Conservation (phyloP, 2,113 vertebrate species). For the mouse (Mus musculus) region DNA sequence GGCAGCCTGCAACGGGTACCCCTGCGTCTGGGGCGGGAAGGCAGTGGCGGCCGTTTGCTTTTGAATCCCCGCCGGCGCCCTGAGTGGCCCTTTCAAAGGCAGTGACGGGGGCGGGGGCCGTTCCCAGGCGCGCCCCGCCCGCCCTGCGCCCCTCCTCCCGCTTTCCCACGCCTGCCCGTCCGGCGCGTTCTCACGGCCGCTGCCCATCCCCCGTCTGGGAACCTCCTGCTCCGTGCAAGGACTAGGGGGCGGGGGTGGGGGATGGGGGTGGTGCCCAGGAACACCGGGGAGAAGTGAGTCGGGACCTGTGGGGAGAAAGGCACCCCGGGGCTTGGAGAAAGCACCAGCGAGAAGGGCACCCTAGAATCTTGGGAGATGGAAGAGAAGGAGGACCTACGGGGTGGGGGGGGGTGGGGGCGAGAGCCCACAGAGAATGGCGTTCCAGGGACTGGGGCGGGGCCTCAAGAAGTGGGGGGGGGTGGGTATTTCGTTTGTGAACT, state of each 20-base stretch:
- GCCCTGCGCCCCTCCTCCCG: slow-evolving; percentile 82
- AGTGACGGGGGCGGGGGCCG: slow-evolving; percentile 71
- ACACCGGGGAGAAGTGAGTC: not conserved
- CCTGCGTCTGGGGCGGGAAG: slow-evolving; percentile 50
- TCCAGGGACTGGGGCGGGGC: not conserved
- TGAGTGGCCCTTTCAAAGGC: slow-evolving; percentile 80
- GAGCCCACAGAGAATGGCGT: not conserved
- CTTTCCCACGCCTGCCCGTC: slow-evolving; percentile 86
- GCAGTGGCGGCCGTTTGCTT: slow-evolving; percentile 76
- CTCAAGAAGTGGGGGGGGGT: not conserved
- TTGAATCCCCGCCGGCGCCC: slow-evolving; percentile 77
- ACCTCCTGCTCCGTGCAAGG: slow-evolving; percentile 48
- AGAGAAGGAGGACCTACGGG: not conserved
- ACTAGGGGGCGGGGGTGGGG: not conserved
- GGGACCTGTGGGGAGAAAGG: not conserved
- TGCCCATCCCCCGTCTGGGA: slow-evolving; percentile 82
- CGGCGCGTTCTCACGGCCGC: slow-evolving; percentile 85
- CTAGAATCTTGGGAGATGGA: not conserved
- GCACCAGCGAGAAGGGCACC: not conserved
- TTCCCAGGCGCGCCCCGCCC: slow-evolving; percentile 78
- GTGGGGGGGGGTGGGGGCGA: too few relatives aligned
- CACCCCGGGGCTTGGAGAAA: not conserved
- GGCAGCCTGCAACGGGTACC: not conserved
- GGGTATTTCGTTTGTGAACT: not conserved
- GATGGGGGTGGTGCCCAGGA: not conserved